A percentile compares a stretch with the other conserved stretches of the same genome.
phyloP scores from a whole-genome alignment of 2,888 invertebrate genomes.

The Luffia ferchaultella region DNA sequence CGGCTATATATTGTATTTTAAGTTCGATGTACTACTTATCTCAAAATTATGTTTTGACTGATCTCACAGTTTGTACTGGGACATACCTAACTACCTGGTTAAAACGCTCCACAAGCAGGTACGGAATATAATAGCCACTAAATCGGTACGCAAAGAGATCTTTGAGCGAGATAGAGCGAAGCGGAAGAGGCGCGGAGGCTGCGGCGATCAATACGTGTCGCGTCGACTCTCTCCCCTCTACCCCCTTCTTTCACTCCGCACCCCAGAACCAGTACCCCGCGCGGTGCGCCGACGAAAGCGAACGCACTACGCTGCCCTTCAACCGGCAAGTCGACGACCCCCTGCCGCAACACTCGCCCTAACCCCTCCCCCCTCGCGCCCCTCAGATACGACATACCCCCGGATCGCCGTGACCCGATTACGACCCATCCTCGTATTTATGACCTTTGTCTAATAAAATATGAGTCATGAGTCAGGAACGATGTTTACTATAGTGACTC shows the following conservation, averaged over 20 bases:
- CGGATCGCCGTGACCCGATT: background rate
- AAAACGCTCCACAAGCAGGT: background rate
- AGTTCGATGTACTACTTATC: too few species aligned
- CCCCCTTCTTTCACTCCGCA: constrained; percentile 23
- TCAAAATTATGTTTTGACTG: too few species aligned
- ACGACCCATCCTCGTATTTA: constrained; percentile 1
- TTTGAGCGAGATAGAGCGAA: constrained; percentile 2
- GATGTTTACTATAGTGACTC: background rate
- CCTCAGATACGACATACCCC: constrained; percentile 17
- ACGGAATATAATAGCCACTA: background rate
- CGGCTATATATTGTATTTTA: too few species aligned
- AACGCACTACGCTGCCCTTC: constrained; percentile 59
- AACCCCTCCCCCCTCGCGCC: constrained; percentile 25
- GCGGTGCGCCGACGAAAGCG: constrained; percentile 47
- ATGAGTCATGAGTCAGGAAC: background rate
- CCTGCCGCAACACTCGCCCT: constrained; percentile 17
- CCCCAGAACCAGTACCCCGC: too few species aligned
- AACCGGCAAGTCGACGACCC: constrained; percentile 55
- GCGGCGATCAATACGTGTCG: constrained; percentile 54
- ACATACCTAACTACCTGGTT: background rate
- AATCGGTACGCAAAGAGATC: background rate
- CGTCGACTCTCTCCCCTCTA: constrained; percentile 24
- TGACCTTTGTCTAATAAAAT: background rate
- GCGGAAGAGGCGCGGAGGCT: constrained; percentile 29
- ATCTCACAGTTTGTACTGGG: too few species aligned